Evolutionary conservation across 2,113 vertebrate species (phyloP), one percentile per base, ranked within the genome.

Genomic region (Ochotona curzoniae): DNA sequence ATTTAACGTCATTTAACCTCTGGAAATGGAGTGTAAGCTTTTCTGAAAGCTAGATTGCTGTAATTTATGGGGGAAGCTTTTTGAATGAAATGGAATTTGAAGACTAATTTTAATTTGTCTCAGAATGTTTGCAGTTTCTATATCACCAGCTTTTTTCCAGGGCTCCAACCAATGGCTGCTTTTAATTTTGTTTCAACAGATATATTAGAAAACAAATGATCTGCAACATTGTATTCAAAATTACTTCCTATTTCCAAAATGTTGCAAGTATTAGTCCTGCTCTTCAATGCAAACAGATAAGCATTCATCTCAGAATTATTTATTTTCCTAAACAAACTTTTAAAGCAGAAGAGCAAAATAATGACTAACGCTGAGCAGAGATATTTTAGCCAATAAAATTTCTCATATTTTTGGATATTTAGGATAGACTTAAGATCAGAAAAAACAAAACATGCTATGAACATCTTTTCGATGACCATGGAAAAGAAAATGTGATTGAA

Each of bases 1-100:
- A 95, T 91, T 57, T 79, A 88, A 95, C 93, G 91, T 44, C 15
- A 85, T 87, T 95, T 96, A 93, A 95, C 70, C 82, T 93, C 71
- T 93, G 87, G 26, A 70, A 93, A n/a, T 47, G 1, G 23, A 87
- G 38, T 8, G 57, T 13, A 89, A 44, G 51, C 44, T 93, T 93
- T 94, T 49, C 63, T 74, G 35, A 44, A 89, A 76, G 93, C n/a
- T 35, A 54, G 51, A 57, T 89, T 88, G 74, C 76, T 90, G 25
- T 93, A 87, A 95, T 95, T 94, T 93, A 90, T 80, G 83, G 49
- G 84, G 47, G 13, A 85, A 94, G 63, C 7, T 79, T 96, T 94
- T 78, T 60, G 35, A 93, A 95, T 85, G 78, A 89, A 91, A 88
- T 67, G 32, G 35, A 90, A 44, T 71, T 95, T 28, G 57, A 93